These are phyloP conservation scores for Fulmarus glacialis DNA, from an alignment of 2,113 vertebrate species.

Conservation along the genomic window DNA sequence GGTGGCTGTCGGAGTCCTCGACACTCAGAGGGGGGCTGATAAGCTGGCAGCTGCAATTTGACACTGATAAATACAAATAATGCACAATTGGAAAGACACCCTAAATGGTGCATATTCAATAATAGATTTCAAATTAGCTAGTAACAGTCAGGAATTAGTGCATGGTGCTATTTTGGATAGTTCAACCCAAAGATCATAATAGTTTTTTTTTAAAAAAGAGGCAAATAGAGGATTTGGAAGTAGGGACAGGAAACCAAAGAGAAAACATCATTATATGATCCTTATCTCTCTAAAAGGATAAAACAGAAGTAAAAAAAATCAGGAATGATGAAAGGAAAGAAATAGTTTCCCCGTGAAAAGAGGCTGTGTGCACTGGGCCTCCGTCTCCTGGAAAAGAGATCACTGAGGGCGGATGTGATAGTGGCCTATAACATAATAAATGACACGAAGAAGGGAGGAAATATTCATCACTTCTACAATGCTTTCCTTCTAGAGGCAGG, in stretches of 20 bases:
- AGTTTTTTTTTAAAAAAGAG: neutral
- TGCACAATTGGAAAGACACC: neutral
- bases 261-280: neutral
- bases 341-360: neutral
- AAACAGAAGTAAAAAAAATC: neutral
- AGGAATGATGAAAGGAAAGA: neutral
- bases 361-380: neutral
- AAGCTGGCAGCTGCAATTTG: neutral
- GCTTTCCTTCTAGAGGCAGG: neutral
- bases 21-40: neutral
- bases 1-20: neutral
- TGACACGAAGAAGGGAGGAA: neutral
- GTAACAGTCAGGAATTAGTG: neutral
- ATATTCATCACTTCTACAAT: neutral
- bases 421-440: neutral
- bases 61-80: neutral
- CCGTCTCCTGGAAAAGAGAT: neutral
- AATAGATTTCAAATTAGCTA: neutral
- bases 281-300: neutral
- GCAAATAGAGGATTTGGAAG: neutral
- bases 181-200: neutral
- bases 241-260: neutral
- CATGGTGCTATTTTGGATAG: neutral
- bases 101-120: neutral
- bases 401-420: neutral